Conservation (phyloP, 2,797 vertebrate species). For the Rachycentron canadum region DNA sequence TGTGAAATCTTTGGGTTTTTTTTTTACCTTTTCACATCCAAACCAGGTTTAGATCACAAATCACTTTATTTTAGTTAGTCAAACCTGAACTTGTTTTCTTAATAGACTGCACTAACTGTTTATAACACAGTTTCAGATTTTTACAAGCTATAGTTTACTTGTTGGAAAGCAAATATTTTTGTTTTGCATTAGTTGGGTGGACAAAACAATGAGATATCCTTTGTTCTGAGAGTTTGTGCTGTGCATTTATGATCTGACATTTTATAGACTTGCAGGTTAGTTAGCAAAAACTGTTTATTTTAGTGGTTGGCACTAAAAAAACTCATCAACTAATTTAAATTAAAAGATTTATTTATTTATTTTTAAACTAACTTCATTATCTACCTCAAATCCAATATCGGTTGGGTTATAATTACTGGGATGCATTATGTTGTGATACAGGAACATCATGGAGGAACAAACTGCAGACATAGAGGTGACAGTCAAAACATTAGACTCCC, state of each 20-base stretch:
- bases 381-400: background rate
- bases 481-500: conserved; percentile 95
- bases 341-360: background rate
- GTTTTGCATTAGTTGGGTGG: background rate
- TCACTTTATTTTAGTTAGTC: background rate
- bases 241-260: background rate
- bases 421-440: conserved; percentile 31
- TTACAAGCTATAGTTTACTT: background rate
- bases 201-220: background rate
- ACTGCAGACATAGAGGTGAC: conserved; percentile 90
- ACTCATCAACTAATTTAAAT: too few species aligned
- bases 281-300: background rate
- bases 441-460: conserved; percentile 87
- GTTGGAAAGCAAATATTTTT: background rate
- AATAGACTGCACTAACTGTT: too few species aligned
- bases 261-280: background rate
- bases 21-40: background rate
- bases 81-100: too few species aligned
- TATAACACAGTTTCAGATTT: background rate
- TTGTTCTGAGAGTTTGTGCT: background rate
- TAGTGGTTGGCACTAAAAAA: background rate
- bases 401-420: background rate
- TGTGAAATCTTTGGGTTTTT: background rate
- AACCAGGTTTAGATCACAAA: background rate
- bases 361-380: background rate